Base-by-base conservation (phyloP, 2,113 vertebrate species). In the Pollimyrus isidori region DNA sequence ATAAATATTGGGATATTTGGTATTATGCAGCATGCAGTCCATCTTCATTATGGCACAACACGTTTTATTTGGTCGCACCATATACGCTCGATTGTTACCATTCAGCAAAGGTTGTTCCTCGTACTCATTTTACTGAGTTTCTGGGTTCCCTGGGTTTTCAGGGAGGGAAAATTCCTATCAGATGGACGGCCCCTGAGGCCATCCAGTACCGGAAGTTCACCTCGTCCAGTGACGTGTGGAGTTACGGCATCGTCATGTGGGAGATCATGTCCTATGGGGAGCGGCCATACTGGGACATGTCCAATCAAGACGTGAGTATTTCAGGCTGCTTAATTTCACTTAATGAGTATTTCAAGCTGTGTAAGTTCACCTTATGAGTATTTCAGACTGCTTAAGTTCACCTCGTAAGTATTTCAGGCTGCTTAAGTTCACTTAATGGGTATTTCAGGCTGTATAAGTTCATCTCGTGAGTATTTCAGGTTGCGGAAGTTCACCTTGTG, bases 171-270 rank as follows among this genome's bases (percentile, higher is more conserved):
- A 96, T 96, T 91, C 96, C 96, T 23, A 96, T 96, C 73, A 91
- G 96, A 26, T 96, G 96, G 96, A 96, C 96, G 0, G 96, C 96
- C 53, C 95, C 96, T 0, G 96, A 96, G 83, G 96, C 96, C 87
- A 96, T 96, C 80, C 95, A 96, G 91, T 96, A 96, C 93, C 94
- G 96, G 91, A 96, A 96, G 92, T 96, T 96, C 92, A 96, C 95
- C 15, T 96, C 94, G 2, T 95, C 96, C 83, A 96, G 96, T 91
- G 96, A 96, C 56, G 94, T 95, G 85, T 96, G 96, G 96, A 96
- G 96, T 91, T 96, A 96, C 26, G 96, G 96, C 83, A 95, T 96
- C 3, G 95, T 96, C 88, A 96, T 96, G 96, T 96, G 96, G 96
- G 96, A 96, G 89, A 95, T 96, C 90, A 96, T 96, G 96, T 96